These are phyloP conservation scores for Sepiola atlantica DNA, from an alignment of 2,888 invertebrate species.

Conservation along the genomic window DNA sequence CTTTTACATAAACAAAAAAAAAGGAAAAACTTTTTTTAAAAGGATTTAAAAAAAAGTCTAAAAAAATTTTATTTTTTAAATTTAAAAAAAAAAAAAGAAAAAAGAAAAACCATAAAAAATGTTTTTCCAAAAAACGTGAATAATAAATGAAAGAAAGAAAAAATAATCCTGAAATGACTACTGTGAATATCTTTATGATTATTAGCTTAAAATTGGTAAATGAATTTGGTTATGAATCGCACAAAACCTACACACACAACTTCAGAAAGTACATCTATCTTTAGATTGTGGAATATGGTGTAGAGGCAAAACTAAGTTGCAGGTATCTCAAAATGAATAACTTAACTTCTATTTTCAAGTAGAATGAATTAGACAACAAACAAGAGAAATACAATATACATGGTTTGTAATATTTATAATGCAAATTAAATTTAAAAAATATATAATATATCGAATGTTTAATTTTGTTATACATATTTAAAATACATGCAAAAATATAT, in stretches of 20 bases:
- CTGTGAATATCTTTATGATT: background rate
- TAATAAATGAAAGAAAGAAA: background rate
- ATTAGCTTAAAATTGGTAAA: background rate
- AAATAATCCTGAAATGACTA: background rate
- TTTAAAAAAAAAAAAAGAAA: too few species aligned
- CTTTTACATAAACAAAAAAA: too few species aligned
- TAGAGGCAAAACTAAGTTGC: background rate
- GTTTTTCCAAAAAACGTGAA: background rate
- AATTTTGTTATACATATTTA: background rate
- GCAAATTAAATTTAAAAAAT: background rate
- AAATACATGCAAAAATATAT: background rate
- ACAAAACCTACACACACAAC: background rate
- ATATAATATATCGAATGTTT: background rate
- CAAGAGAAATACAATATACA: background rate
- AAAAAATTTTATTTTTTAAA: too few species aligned
- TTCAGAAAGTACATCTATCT: background rate
- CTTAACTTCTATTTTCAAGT: background rate
- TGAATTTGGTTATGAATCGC: background rate
- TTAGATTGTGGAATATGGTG: background rate
- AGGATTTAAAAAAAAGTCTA: too few species aligned
- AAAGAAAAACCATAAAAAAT: background rate
- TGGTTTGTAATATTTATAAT: background rate
- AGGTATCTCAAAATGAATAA: background rate
- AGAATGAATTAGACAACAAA: background rate
- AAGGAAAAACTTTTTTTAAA: too few species aligned